phyloP scores from a whole-genome alignment of 2,797 vertebrate genomes.

The Eulemur albifrons region DNA sequence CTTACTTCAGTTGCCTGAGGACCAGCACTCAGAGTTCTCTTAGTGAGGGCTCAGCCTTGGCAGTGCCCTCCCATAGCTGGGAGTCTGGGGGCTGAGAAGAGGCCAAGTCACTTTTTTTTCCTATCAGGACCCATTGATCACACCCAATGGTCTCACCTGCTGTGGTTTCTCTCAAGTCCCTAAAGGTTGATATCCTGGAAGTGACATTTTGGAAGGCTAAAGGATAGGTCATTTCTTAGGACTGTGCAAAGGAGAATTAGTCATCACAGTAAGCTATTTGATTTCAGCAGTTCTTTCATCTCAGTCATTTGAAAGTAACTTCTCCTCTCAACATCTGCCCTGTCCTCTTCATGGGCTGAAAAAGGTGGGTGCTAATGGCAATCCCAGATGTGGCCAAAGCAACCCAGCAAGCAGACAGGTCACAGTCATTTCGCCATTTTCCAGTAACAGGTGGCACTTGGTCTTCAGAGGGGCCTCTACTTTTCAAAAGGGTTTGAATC shows the following conservation, averaged over 20 bases:
- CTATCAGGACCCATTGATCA: background rate
- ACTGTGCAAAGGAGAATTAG: background rate
- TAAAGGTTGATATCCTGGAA: conserved; percentile 19
- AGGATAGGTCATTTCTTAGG: conserved; percentile 22
- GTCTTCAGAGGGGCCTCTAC: background rate
- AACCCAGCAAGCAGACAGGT: background rate
- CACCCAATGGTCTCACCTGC: background rate
- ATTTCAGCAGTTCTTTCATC: conserved; percentile 44
- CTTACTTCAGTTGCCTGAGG: background rate
- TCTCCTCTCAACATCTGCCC: background rate
- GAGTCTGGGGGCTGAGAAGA: background rate
- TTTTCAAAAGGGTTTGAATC: conserved; percentile 49
- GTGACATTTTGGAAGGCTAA: conserved; percentile 45
- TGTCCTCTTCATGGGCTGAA: background rate
- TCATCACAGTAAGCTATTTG: background rate
- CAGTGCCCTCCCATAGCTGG: background rate
- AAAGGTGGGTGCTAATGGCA: conserved; percentile 43
- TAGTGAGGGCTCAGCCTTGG: background rate
- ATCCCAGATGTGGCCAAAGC: conserved; percentile 52
- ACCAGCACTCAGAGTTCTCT: background rate
- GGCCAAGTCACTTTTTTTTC: background rate
- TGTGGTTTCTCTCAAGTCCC: background rate
- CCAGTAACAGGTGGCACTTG: conserved; percentile 36
- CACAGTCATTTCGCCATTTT: conserved; percentile 18
- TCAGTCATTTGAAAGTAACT: conserved; percentile 34